These are phyloP conservation scores for Alethe diademata DNA, from an alignment of 2,113 vertebrate genomes.

Conservation along the genomic window DNA sequence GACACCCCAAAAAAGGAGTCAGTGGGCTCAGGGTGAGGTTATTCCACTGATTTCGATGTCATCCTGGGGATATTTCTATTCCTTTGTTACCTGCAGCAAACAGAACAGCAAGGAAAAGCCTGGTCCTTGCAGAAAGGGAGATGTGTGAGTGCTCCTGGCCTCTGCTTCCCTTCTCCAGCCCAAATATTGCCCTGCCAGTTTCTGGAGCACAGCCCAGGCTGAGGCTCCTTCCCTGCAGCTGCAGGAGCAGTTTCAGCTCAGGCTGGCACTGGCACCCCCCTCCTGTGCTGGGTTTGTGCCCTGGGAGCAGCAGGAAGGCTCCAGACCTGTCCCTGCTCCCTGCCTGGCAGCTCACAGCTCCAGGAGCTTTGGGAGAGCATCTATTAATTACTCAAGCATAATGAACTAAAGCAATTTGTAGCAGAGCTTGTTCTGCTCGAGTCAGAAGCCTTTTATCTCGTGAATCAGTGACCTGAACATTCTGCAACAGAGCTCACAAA, in stretches of 20 bases:
- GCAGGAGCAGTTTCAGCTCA: background rate
- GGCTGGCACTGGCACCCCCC: fast-evolving
- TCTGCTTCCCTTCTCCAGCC: background rate
- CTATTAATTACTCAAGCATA: slow-evolving; percentile 16
- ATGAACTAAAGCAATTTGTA: background rate
- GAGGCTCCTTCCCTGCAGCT: background rate
- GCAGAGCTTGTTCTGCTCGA: background rate
- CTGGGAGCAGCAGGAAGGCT: background rate
- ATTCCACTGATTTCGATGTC: background rate
- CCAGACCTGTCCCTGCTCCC: background rate
- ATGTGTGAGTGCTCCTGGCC: fast-evolving
- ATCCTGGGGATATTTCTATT: background rate
- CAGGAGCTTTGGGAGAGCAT: background rate
- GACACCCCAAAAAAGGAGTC: background rate
- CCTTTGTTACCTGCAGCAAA: background rate
- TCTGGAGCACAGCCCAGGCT: background rate
- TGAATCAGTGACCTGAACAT: background rate
- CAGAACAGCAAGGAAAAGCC: background rate
- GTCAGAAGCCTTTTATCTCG: background rate
- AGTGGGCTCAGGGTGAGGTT: background rate
- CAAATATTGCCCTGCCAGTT: background rate
- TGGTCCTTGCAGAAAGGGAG: background rate
- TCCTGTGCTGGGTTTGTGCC: background rate
- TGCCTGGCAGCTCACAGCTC: background rate
- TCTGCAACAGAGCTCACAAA: background rate